Percentiles rank a stretch among this genome's conserved stretches.
Conservation (phyloP, 2,113 vertebrate species). For the Chloebia gouldiae region DNA sequence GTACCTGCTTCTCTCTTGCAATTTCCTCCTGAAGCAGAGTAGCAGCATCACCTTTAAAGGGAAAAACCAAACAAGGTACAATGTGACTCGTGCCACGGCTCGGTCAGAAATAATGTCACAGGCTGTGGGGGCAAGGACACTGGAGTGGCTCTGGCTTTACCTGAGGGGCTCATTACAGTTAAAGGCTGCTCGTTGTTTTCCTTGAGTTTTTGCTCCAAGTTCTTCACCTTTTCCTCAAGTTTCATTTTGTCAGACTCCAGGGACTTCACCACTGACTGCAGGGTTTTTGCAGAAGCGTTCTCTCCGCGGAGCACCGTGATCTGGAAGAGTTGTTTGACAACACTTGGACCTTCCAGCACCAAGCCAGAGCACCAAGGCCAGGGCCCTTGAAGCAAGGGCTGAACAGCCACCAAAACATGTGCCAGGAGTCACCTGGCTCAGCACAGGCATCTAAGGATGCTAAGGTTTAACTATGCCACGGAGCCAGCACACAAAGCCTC, state of each 20-base stretch:
- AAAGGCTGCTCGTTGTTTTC: slow-evolving; percentile 72
- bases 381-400: neutral
- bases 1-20: slow-evolving; percentile 87
- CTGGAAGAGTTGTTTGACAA: slow-evolving; percentile 59
- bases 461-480: neutral
- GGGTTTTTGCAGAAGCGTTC: slow-evolving; percentile 79
- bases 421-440: neutral
- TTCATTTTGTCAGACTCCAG: slow-evolving; percentile 86
- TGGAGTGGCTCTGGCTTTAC: slow-evolving; percentile 6
- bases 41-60: slow-evolving; percentile 77
- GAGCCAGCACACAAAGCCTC: neutral
- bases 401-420: neutral
- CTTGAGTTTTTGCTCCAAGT: slow-evolving; percentile 82
- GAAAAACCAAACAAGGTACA: neutral
- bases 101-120: fast-evolving
- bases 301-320: slow-evolving; percentile 80
- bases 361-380: neutral
- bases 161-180: slow-evolving; percentile 58
- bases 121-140: neutral
- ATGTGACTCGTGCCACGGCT: neutral
- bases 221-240: slow-evolving; percentile 85
- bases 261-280: slow-evolving; percentile 82
- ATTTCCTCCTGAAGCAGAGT: slow-evolving; percentile 81
- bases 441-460: neutral
- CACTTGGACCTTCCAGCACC: neutral